Conservation (phyloP, 1,140 invertebrate genomes). For the Drosophila santomea region DNA sequence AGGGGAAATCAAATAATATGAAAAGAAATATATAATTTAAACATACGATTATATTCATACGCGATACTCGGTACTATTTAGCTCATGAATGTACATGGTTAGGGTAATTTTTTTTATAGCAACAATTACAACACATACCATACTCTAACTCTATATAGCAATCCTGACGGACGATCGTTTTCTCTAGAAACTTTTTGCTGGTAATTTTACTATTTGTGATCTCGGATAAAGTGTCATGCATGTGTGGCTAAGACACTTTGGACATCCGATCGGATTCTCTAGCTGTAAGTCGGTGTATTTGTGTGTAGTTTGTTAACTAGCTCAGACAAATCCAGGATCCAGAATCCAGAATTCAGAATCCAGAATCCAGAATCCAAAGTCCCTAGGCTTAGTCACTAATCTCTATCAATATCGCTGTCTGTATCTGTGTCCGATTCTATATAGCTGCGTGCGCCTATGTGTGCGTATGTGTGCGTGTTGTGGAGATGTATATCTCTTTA, state of each 20-base stretch:
- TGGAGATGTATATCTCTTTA: not conserved
- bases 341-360: conserved; percentile 1
- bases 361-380: conserved; percentile 29
- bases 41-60: conserved; percentile 26
- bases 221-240: conserved; percentile 27
- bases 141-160: conserved; percentile 20
- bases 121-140: conserved; percentile 32
- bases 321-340: conserved; percentile 53
- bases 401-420: not conserved
- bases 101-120: conserved; percentile 57
- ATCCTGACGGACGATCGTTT: conserved; percentile 8
- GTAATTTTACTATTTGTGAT: conserved; percentile 54
- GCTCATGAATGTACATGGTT: conserved; percentile 51
- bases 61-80: conserved; percentile 29
- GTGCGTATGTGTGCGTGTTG: not conserved
- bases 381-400: conserved; percentile 12
- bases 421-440: conserved; percentile 1
- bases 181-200: conserved; percentile 33
- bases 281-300: conserved; percentile 50
- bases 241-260: conserved; percentile 11
- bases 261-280: conserved; percentile 18
- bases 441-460: not conserved
- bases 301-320: conserved; percentile 50
- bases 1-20: not conserved
- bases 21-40: conserved; percentile 10